Base-by-base conservation (phyloP, 1,140 invertebrate genomes). In the Diorhabda carinulata region DNA sequence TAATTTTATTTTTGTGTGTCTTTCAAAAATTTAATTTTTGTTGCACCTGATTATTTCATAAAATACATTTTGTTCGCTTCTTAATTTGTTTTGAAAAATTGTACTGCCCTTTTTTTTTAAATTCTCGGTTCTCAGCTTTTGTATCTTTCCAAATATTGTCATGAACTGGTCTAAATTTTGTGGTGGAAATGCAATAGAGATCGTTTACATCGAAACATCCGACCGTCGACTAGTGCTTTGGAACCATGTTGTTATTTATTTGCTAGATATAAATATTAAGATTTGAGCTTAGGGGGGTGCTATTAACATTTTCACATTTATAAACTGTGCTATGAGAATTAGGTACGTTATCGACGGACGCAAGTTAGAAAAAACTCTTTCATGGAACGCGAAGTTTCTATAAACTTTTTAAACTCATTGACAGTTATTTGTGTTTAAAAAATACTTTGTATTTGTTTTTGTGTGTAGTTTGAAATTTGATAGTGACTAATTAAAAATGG, bases 401-500 rank as follows among this genome's bases (percentile, higher is more conserved):
- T 25, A 25, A 25, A 25, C 25, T 25, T 25, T 25, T 25, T 25
- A 25, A 25, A 25, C 25, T 25, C 25, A 25, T 25, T 25, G 25
- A 25, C 25, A 25, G 25, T 25, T 25, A 25, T 25, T 25, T 25
- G 25, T 25, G 25, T 25, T 25, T 25, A 25, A 1, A 25, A 25
- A 25, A 25, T 25, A 25, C 25, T 25, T 25, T 25, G 25, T 6
- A 7, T 56, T 56, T n/a, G 52, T 56, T 6, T n/a, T 56, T 56
- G 58, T 60, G 58, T 6, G 8, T 3, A 3, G 58, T 60, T 2
- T 6, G 7, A 2, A 6, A 25, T 60, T 60, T n/a, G 5, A 2
- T 59, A n/a, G 9, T 10, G 40, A 59, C 57, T 62, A 62, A 41
- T 43, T 7, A 43, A 62, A 10, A n/a, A 52, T 66, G 64, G 56